A percentile compares a stretch with the other conserved stretches of the same genome.
Conservation (phyloP, 2,113 vertebrate genomes). For the Takifugu flavidus region DNA sequence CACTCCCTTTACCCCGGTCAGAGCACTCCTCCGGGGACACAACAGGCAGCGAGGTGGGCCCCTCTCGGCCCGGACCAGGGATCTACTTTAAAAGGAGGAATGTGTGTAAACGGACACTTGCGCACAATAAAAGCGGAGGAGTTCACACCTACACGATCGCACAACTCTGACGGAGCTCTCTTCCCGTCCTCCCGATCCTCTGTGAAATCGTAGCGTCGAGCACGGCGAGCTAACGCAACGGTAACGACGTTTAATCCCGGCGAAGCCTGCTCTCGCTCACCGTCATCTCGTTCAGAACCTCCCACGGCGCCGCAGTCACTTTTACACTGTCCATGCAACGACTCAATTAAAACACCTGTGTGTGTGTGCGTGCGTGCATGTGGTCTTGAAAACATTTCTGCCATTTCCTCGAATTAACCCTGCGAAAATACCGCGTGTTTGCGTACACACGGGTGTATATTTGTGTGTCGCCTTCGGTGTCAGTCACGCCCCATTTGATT, state of each 20-base stretch:
- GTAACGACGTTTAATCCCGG: too few species aligned
- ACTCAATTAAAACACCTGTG: neutral
- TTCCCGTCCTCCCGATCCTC: too few species aligned
- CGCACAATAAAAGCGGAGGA: slow-evolving; percentile 18
- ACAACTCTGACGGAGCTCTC: slow-evolving; percentile 14
- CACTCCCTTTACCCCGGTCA: slow-evolving; percentile 47
- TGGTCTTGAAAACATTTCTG: slow-evolving; percentile 23
- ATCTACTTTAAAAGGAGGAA: slow-evolving; percentile 52
- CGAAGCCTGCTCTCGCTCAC: too few species aligned
- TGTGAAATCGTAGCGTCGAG: too few species aligned
- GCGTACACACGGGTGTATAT: neutral
- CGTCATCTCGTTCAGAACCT: too few species aligned
- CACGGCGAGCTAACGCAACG: too few species aligned
- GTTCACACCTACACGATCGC: slow-evolving; percentile 6
- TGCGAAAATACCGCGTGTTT: slow-evolving; percentile 31
- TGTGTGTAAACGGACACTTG: slow-evolving; percentile 41
- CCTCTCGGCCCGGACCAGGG: slow-evolving; percentile 41
- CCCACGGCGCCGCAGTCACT: too few species aligned
- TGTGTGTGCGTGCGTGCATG: slow-evolving; percentile 2
- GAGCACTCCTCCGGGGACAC: slow-evolving; percentile 56
- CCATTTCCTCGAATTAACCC: slow-evolving; percentile 57
- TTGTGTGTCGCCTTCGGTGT: slow-evolving; percentile 8
- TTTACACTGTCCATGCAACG: neutral
- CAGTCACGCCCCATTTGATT: slow-evolving; percentile 38
- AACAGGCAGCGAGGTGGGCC: slow-evolving; percentile 45